phyloP scores from a whole-genome alignment of 2,113 vertebrate species.

The Peucedramus taeniatus region DNA sequence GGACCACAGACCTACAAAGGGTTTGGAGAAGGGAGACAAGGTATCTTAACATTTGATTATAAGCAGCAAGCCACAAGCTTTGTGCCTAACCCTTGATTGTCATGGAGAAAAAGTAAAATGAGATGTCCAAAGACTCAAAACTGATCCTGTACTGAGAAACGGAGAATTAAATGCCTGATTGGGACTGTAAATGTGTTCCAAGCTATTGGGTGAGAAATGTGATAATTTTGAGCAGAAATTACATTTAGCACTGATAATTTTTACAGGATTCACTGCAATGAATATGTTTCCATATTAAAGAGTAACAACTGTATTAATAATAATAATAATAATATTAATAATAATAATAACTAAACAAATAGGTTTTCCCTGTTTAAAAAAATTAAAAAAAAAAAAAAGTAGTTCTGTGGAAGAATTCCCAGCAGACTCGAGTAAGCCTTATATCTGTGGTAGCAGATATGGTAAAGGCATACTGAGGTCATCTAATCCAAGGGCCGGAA shows the following conservation, averaged over 20 bases:
- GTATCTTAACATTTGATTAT: not conserved
- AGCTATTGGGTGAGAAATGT: not conserved
- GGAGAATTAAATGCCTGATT: not conserved
- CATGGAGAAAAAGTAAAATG: not conserved
- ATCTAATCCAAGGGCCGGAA: slow-evolving; percentile 26
- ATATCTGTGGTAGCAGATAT: slow-evolving; percentile 11
- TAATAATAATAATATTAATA: not conserved
- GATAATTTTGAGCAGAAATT: not conserved
- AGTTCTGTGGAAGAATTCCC: not conserved
- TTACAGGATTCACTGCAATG: not conserved
- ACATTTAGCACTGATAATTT: not conserved
- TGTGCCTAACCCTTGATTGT: not conserved
- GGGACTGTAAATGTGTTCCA: not conserved
- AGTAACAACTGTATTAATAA: not conserved
- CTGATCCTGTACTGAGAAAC: not conserved
- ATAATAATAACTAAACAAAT: not conserved
- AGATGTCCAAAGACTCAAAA: not conserved
- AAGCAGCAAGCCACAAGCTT: not conserved
- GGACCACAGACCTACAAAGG: accelerated
- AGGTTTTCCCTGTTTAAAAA: not conserved
- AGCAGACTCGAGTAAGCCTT: not conserved
- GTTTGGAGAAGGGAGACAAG: not conserved
- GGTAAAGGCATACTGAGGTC: slow-evolving; percentile 26
- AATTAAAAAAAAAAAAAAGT: not conserved
- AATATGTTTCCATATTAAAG: not conserved